phyloP scores from a whole-genome alignment of 1,140 invertebrate species.

The Drosophila sturtevanti region DNA sequence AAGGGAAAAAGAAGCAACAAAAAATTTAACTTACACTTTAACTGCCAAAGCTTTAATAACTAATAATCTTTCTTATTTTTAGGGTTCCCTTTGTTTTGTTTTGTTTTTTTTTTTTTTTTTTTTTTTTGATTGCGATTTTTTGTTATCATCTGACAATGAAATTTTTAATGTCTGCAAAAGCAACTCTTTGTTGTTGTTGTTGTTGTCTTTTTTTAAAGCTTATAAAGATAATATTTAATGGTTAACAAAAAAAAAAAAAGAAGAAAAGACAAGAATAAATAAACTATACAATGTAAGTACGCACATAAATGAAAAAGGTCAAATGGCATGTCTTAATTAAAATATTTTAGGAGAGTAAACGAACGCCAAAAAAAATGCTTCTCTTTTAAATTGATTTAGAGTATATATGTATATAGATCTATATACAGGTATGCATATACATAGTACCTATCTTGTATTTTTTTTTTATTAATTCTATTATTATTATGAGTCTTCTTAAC shows the following conservation, averaged over 20 bases:
- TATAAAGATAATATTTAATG: constrained; percentile 3
- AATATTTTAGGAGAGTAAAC: no score
- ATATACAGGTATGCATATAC: no score
- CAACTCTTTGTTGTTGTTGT: not conserved
- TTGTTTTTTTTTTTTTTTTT: not conserved
- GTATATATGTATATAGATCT: no score
- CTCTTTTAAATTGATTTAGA: no score
- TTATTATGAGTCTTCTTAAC: no score
- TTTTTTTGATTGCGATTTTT: not conserved
- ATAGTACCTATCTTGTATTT: no score
- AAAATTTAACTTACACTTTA: not conserved
- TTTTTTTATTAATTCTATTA: no score
- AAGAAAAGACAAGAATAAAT: not conserved
- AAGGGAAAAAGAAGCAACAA: not conserved
- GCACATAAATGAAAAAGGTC: not conserved
- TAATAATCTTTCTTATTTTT: not conserved
- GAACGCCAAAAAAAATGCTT: no score
- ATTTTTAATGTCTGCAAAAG: not conserved
- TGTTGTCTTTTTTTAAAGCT: not conserved
- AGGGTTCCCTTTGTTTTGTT: not conserved
- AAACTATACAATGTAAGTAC: not conserved
- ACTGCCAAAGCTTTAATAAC: constrained; percentile 3
- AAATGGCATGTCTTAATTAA: not conserved
- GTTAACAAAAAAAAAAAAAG: not conserved
- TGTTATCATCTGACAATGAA: not conserved